Evolutionary conservation across 2,888 invertebrate genomes (phyloP), one percentile per base, ranked within the genome.

Genomic region (Nematopogon swammerdamellus): DNA sequence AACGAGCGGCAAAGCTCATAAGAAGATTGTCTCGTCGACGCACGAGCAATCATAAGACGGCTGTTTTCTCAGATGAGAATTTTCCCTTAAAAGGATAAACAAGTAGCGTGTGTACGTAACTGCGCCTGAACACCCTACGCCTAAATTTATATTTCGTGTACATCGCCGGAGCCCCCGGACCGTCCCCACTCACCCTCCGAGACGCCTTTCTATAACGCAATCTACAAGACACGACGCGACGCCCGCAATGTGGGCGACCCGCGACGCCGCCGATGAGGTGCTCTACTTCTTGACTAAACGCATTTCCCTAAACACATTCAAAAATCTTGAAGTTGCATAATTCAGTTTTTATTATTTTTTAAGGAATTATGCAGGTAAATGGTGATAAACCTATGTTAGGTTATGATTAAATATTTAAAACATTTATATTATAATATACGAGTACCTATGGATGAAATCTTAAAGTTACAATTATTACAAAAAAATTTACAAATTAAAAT

Each of bases 61-160:
- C 73, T 70, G 73, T 68, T 64, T 72, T 68, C 16, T 16, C 8
- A 68, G 74, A 75, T 74, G 75, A 73, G 72, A 68, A 69, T 63
- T 68, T 71, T 70, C 71, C 74, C 76, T 74, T 71, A 68, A 68
- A 72, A 72, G 70, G 70, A 76, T 77, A 77, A 77, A 76, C 77
- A 76, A 77, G 75, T 73, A 72, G 68, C 80, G 80, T 73, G 75
- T 80, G 80, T 69, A 65, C 63, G 66, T 59, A 77, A 80, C 68
- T 72, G 67, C 75, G 47, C 44, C 69, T 59, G 67, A 67, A 69
- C 68, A 65, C 54, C 54, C 55, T 54, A 53, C 67, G 68, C 65
- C 54, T 61, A 70, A 70, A 74, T 74, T 74, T 73, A 72, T 76
- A 76, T 77, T 75, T 75, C 72, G 70, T 68, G 67, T 60, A 45